Percentiles rank a stretch among this genome's conserved stretches.
These are phyloP conservation scores for Brachionus asplanchnoidis DNA, from an alignment of 1,140 invertebrate species.

Conservation along the genomic window DNA sequence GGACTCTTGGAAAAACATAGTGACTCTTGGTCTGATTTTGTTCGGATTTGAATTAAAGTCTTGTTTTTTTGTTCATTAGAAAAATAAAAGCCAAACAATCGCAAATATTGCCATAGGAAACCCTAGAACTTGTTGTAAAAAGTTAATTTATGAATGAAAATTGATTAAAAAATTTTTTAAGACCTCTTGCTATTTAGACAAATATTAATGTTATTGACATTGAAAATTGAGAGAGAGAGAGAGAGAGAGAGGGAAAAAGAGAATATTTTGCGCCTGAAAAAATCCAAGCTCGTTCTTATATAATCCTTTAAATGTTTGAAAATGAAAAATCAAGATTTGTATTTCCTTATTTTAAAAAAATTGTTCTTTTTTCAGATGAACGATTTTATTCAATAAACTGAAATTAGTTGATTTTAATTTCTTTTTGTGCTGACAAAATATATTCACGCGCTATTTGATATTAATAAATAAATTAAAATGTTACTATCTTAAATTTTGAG, in stretches of 20 bases:
- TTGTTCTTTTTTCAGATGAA: neutral
- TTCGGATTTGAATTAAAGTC: too few relatives aligned
- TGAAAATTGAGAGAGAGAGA: neutral
- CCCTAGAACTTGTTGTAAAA: neutral
- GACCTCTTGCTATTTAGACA: neutral
- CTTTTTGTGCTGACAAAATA: neutral
- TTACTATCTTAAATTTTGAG: neutral
- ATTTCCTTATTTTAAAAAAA: neutral
- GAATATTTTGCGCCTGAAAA: neutral
- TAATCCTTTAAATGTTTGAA: neutral
- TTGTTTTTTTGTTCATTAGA: neutral
- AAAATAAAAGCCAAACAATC: neutral
- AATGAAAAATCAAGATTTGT: neutral
- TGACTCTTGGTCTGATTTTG: too few relatives aligned
- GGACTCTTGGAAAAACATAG: too few relatives aligned
- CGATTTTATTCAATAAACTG: neutral
- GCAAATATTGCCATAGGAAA: neutral
- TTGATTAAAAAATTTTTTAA: neutral
- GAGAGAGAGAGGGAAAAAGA: too few relatives aligned
- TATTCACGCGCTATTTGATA: neutral
- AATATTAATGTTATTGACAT: neutral
- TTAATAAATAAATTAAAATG: neutral
- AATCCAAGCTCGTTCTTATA: neutral
- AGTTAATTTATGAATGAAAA: neutral
- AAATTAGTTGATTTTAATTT: neutral